These are phyloP conservation scores for Limnephilus lunatus DNA, from an alignment of 2,888 invertebrate species.

Conservation along the genomic window DNA sequence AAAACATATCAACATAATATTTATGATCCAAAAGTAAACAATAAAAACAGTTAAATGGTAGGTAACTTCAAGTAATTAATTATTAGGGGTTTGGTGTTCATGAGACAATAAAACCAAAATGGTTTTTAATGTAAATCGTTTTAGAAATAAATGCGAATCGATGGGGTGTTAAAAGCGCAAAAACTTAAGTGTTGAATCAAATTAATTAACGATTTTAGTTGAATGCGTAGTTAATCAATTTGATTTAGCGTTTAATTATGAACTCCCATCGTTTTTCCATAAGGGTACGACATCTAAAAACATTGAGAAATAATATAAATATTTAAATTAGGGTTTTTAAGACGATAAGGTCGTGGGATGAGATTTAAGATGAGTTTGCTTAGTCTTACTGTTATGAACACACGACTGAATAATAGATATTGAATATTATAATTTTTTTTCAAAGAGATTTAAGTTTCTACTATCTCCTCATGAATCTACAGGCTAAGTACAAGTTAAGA, in stretches of 20 bases:
- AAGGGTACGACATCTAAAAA: background rate
- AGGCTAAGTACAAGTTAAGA: background rate
- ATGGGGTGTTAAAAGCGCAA: slow-evolving; percentile 3
- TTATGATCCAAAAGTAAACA: background rate
- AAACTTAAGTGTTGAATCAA: slow-evolving; percentile 4
- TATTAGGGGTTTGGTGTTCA: background rate
- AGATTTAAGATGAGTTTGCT: background rate
- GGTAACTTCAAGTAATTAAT: background rate
- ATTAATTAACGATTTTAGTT: background rate
- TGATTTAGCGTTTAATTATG: background rate
- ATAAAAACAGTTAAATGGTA: background rate
- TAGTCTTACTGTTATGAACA: background rate
- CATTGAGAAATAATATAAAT: background rate
- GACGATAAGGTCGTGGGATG: too few species aligned
- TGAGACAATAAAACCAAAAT: background rate
- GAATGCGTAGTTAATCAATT: background rate
- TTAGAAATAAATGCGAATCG: background rate
- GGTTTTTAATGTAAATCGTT: background rate
- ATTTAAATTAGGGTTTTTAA: background rate
- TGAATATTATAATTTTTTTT: background rate
- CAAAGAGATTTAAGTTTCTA: background rate
- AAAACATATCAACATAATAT: background rate
- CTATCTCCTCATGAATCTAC: background rate
- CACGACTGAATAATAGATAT: background rate
- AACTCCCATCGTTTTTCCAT: background rate